Evolutionary conservation across 2,888 invertebrate genomes (phyloP).

Genomic region (Sceliomorpha sp.): DNA sequence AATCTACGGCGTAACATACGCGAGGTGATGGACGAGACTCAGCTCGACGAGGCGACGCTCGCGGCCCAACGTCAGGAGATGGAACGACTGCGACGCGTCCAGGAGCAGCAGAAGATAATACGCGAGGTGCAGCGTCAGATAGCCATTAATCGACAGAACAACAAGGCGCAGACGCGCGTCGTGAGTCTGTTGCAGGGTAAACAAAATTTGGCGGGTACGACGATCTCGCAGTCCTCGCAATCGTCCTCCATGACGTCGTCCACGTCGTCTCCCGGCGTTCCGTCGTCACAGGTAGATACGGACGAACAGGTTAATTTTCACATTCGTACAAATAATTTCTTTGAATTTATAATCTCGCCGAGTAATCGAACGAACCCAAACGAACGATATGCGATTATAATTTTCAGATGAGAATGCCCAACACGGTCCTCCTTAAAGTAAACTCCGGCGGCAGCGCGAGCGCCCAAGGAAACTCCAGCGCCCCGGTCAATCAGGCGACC

Average conservation of each 20-base stretch:
- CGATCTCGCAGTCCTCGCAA: conserved; percentile 69
- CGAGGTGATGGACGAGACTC: conserved; percentile 96
- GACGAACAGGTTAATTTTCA: conserved; percentile 72
- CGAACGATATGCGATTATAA: too few species aligned
- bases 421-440: conserved; percentile 75
- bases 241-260: conserved; percentile 64
- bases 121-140: conserved; percentile 91
- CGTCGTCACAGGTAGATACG: conserved; percentile 68
- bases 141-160: conserved; percentile 86
- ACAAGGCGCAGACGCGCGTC: conserved; percentile 86
- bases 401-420: conserved; percentile 75
- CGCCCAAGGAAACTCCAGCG: conserved; percentile 45
- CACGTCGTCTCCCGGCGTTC: conserved; percentile 58
- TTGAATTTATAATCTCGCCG: too few species aligned
- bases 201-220: conserved; percentile 71
- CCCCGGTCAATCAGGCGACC: conserved; percentile 63
- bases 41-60: conserved; percentile 94
- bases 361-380: too few species aligned
- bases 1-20: conserved; percentile 93
- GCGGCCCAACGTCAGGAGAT: conserved; percentile 96
- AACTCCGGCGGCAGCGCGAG: conserved; percentile 63
- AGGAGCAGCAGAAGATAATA: conserved; percentile 91
- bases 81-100: conserved; percentile 91
- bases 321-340: too few species aligned
- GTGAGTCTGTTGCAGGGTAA: conserved; percentile 88